These are phyloP conservation scores for Podargus strigoides DNA, from an alignment of 2,797 vertebrate species.

Conservation along the genomic window DNA sequence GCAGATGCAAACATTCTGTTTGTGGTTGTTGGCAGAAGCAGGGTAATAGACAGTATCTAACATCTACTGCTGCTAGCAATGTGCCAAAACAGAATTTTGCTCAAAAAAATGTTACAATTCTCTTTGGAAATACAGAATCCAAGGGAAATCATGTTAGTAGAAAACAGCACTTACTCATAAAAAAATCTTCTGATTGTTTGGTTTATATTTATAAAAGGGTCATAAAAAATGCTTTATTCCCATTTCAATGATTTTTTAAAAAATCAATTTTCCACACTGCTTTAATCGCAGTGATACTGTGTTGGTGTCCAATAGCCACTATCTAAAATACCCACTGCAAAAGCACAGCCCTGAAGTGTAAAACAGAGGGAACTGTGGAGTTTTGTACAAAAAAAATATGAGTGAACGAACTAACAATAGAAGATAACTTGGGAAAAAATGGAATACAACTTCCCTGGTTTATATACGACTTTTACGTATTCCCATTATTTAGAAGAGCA, in stretches of 20 bases:
- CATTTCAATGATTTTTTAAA: background rate
- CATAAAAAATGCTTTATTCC: background rate
- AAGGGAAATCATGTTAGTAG: background rate
- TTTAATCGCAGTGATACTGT: background rate
- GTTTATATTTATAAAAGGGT: background rate
- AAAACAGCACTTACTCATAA: background rate
- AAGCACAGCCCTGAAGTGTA: background rate
- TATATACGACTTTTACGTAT: background rate
- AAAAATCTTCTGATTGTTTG: background rate
- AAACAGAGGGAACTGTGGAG: background rate
- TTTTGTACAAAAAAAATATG: background rate
- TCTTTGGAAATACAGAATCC: background rate
- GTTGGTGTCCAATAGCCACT: background rate
- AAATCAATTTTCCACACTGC: background rate
- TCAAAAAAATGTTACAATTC: background rate
- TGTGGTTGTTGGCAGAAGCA: background rate
- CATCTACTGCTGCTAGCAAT: background rate
- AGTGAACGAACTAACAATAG: background rate
- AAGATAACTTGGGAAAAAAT: background rate
- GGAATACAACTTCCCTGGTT: background rate
- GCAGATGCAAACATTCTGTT: constrained; percentile 1
- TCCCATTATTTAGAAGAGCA: background rate
- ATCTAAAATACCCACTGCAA: background rate
- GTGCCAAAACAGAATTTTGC: constrained; percentile 8
- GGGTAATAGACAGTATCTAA: constrained; percentile 19